Conservation (phyloP, 2,113 vertebrate species). For the Zeus faber region DNA sequence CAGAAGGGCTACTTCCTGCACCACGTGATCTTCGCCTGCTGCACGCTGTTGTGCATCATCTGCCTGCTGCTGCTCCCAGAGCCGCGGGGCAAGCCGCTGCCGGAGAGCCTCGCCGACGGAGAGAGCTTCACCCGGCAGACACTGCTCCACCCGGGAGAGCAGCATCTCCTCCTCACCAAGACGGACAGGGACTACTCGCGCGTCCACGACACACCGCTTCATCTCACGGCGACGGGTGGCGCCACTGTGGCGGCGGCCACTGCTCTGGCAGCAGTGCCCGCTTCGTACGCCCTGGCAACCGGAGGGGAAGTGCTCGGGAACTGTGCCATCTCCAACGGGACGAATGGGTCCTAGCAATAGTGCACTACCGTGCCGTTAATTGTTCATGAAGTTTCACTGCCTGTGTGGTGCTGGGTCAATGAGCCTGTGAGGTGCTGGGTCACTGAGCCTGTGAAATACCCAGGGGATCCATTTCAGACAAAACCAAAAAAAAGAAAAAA, state of each 20-base stretch:
- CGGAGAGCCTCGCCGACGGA: slow-evolving; percentile 87
- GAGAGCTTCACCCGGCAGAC: slow-evolving; percentile 91
- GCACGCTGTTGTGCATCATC: slow-evolving; percentile 97
- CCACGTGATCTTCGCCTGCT: slow-evolving; percentile 97
- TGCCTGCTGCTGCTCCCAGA: slow-evolving; percentile 95
- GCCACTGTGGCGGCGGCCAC: slow-evolving; percentile 70
- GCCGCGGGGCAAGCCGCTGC: slow-evolving; percentile 87
- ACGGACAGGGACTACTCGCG: slow-evolving; percentile 92
- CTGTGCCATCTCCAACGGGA: slow-evolving; percentile 83
- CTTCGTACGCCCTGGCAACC: slow-evolving; percentile 58
- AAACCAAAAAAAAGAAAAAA: slow-evolving; percentile 10
- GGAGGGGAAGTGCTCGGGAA: slow-evolving; percentile 75
- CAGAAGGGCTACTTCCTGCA: slow-evolving; percentile 99
- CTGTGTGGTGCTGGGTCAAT: background rate
- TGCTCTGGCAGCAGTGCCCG: slow-evolving; percentile 69
- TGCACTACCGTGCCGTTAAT: slow-evolving; percentile 15
- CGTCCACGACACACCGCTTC: slow-evolving; percentile 81
- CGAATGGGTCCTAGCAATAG: slow-evolving; percentile 71
- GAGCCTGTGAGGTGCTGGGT: background rate
- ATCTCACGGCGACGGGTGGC: slow-evolving; percentile 62
- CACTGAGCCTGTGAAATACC: background rate
- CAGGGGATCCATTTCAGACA: slow-evolving; percentile 3
- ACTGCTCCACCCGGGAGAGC: slow-evolving; percentile 86
- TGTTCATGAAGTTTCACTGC: slow-evolving; percentile 14
- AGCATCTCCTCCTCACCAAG: slow-evolving; percentile 90